phyloP scores from a whole-genome alignment of 2,113 vertebrate genomes.

The Percina caprodes region DNA sequence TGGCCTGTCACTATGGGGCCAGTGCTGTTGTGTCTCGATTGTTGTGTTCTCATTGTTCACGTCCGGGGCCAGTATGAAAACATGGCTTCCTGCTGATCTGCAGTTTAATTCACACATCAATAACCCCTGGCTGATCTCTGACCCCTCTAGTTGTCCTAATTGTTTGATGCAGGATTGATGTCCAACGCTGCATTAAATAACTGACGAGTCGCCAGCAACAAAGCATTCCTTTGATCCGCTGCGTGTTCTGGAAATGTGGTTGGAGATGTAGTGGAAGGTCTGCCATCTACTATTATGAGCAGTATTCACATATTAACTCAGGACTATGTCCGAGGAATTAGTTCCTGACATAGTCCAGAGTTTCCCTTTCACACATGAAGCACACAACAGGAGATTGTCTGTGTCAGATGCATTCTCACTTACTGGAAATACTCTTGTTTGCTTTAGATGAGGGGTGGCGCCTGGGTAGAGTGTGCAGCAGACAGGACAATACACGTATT shows the following conservation, averaged over 20 bases:
- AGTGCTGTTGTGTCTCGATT: constrained; percentile 73
- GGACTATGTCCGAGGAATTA: too few species aligned
- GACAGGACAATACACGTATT: too few species aligned
- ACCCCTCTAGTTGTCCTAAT: constrained; percentile 80
- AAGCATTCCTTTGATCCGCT: constrained; percentile 27
- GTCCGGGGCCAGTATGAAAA: constrained; percentile 73
- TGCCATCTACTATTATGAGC: neutral
- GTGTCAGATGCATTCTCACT: too few species aligned
- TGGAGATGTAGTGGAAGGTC: neutral
- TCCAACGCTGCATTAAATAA: constrained; percentile 77
- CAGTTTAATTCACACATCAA: constrained; percentile 86
- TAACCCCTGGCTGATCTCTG: constrained; percentile 82
- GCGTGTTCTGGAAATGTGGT: constrained; percentile 54
- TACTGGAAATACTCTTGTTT: too few species aligned
- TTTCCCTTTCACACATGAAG: too few species aligned
- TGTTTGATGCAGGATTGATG: constrained; percentile 84
- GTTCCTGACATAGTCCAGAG: too few species aligned
- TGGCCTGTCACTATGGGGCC: constrained; percentile 73
- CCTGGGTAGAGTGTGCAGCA: too few species aligned
- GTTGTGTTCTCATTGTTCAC: constrained; percentile 78
- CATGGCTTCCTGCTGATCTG: constrained; percentile 85
- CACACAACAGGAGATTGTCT: too few species aligned
- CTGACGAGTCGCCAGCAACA: constrained; percentile 26
- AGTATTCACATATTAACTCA: too few species aligned
- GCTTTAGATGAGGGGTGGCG: too few species aligned